Evolutionary conservation across 1,140 invertebrate species (phyloP), one percentile per base, ranked within the genome.

Genomic region (Calycopis cecrops): DNA sequence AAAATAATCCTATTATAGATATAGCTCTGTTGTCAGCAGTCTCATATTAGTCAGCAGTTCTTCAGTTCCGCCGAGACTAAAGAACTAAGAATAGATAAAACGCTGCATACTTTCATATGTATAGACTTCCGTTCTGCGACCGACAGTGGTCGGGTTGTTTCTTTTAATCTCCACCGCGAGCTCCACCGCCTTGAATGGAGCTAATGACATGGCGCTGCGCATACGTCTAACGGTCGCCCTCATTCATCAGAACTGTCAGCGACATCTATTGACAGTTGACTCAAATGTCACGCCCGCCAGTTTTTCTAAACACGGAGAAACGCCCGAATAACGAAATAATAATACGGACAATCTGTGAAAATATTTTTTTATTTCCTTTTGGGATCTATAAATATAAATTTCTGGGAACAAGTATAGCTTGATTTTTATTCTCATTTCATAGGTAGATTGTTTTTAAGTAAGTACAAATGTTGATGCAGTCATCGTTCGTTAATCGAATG

Each of bases 191-290:
- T 44, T 79, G 77, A 80, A 83, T 79, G 76, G 60, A 77, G 73
- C 73, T 82, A 82, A 79, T 82, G 79, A 74, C 62, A 60, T 59
- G 64, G 52, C 59, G 54, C 55, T 57, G 67, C 79, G 74, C 70
- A 75, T 57, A 64, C 61, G 65, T 61, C 62, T 82, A 85, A 82
- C 79, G 77, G 78, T 75, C 59, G 70, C 60, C 67, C 70, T 82
- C 80, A 86, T 86, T 81, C 79, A 84, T 83, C 83, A 83, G 71
- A 72, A 71, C 72, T 82, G 79, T 83, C 83, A 81, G 70, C 76
- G 80, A 77, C 83, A 84, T 82, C 80, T 85, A 85, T 86, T 84
- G 83, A 79, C 79, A 81, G 76, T 64, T 67, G 63, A 71, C 76
- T 80, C 70, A 71, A 73, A 72, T 73, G 73, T 67, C 67, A 80